Conservation (phyloP, 2,888 invertebrate genomes). For the Parapristionchus giblindavisi region DNA sequence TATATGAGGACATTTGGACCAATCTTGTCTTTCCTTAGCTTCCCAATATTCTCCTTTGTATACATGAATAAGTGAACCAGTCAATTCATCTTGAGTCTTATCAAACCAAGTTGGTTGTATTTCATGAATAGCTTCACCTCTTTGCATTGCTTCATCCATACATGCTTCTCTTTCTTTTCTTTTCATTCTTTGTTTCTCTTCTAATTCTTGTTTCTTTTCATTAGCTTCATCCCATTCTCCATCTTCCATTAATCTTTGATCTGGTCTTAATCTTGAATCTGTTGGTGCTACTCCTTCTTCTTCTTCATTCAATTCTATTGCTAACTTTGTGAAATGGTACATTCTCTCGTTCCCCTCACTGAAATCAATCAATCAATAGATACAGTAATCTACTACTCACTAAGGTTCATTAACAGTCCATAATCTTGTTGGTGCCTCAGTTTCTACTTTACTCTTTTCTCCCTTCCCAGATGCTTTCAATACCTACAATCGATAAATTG, state of each 20-base stretch:
- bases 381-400: slow-evolving; percentile 46
- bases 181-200: slow-evolving; percentile 90
- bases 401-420: slow-evolving; percentile 84
- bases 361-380: slow-evolving; percentile 44
- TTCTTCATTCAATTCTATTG: slow-evolving; percentile 93
- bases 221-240: slow-evolving; percentile 66
- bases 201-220: slow-evolving; percentile 77
- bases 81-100: slow-evolving; percentile 72
- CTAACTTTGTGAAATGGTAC: slow-evolving; percentile 93
- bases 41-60: slow-evolving; percentile 90
- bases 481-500: slow-evolving; percentile 75
- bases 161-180: slow-evolving; percentile 83
- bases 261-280: slow-evolving; percentile 89
- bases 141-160: slow-evolving; percentile 77
- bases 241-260: slow-evolving; percentile 96
- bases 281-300: slow-evolving; percentile 93
- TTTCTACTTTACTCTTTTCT: slow-evolving; percentile 83
- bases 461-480: slow-evolving; percentile 76
- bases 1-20: slow-evolving; percentile 90
- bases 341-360: slow-evolving; percentile 79
- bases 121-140: slow-evolving; percentile 77
- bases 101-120: slow-evolving; percentile 90
- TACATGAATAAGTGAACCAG: slow-evolving; percentile 70
- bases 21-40: slow-evolving; percentile 86
- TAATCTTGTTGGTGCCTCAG: slow-evolving; percentile 82